phyloP scores from a whole-genome alignment of 2,113 vertebrate species.

The Steatornis caripensis region DNA sequence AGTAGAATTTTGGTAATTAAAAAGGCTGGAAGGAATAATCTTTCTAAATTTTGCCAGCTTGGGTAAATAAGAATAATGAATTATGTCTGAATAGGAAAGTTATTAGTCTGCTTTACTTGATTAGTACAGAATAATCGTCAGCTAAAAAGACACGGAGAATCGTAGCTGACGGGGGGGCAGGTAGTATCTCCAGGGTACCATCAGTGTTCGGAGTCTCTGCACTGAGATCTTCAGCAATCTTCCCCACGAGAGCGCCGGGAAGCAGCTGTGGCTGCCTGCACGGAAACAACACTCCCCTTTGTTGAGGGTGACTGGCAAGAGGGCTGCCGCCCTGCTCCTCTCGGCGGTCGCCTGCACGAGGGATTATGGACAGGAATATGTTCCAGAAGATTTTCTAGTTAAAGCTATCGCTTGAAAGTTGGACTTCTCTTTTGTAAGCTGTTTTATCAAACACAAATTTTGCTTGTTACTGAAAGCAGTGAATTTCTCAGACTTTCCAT shows the following conservation, averaged over 20 bases:
- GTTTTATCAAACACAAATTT: not conserved
- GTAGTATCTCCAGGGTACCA: not conserved
- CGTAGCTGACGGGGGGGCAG: not conserved
- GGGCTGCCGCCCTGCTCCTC: not conserved
- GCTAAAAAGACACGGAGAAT: not conserved
- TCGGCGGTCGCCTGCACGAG: accelerated
- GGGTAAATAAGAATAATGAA: constrained; percentile 66
- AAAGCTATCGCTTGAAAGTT: not conserved
- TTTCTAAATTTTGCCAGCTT: constrained; percentile 61
- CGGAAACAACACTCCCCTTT: not conserved
- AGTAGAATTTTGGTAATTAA: constrained; percentile 78
- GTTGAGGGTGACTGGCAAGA: not conserved
- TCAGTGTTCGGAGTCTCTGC: accelerated
- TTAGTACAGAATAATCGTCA: not conserved
- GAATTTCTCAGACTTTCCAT: not conserved
- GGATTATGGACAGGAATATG: accelerated
- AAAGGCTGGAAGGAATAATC: constrained; percentile 71
- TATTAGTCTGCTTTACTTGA: constrained; percentile 35
- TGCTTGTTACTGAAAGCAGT: accelerated
- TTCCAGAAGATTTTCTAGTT: not conserved
- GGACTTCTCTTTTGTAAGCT: not conserved
- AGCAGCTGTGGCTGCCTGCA: not conserved
- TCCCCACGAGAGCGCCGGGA: accelerated
- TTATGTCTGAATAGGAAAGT: constrained; percentile 27
- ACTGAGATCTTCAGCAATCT: accelerated